Base-by-base conservation (phyloP, 2,113 vertebrate species). In the Phalacrocorax brasilianus region DNA sequence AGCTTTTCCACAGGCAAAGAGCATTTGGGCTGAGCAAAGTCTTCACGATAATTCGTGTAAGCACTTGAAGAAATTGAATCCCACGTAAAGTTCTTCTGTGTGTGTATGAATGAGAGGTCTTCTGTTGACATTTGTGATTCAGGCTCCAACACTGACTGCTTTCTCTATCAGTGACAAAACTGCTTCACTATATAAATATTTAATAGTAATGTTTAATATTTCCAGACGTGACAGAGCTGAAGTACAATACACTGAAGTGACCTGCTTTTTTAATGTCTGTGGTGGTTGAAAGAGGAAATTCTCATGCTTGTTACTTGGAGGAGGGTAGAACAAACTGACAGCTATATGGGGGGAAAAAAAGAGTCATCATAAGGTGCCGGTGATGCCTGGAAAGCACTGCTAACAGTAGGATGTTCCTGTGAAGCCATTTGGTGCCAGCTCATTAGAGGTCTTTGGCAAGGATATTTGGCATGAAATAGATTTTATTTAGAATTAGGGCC, bases 371-470 rank as follows among this genome's bases (percentile, higher is more conserved):
- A 91, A 78, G 77, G 52, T 85, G 79, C 77, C 5, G 2, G 50
- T 70, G 81, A 63, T 77, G 42, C 95, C 58, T 96, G 85, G 90
- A 95, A 97, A 97, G 88, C 82, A 76, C 49, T 71, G 23, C 88
- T 92, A 85, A 76, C 42, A 92, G 65, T 35, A 89, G 77, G 86
- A 91, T 95, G 89, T 88, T 95, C 82, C 83, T 27, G 3, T 84
- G 88, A 94, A 97, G 66, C 80, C 73, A 91, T 88, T 96, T 79
- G 83, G 72, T 91, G 71, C 95, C 94, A 97, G 96, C 89, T 97
- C 97, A 94, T 97, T 96, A 97, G 89, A 96, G 70, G 59, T 65
- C 14, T 97, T 95, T 97, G 96, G 95, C 96, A 96, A 96, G 86
- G 62, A 40, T 66, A 81, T 94, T 92, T 91, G 93, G 87, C 92